phyloP scores from a whole-genome alignment of 2,113 vertebrate genomes.

The Mustela nigripes region DNA sequence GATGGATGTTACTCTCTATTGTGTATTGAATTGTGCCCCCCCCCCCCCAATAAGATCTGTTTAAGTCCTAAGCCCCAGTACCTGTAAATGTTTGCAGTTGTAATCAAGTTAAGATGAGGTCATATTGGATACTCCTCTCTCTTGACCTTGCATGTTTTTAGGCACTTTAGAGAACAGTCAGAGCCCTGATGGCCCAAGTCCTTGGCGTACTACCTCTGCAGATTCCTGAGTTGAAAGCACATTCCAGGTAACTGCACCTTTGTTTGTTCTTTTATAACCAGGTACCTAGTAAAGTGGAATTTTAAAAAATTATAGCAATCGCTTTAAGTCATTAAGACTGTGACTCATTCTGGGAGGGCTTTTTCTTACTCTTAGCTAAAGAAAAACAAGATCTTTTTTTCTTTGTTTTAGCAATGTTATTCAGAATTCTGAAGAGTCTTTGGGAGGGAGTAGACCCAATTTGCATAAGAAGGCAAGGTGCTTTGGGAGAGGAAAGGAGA shows the following conservation, averaged over 20 bases:
- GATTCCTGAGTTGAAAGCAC: not conserved
- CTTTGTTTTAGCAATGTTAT: conserved; percentile 45
- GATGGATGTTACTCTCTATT: not conserved
- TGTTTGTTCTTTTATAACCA: conserved; percentile 36
- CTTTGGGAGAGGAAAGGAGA: not conserved
- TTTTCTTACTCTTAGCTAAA: conserved; percentile 36
- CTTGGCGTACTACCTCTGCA: conserved; percentile 25
- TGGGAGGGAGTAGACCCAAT: not conserved
- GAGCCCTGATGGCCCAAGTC: conserved; percentile 30
- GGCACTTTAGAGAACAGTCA: conserved; percentile 2
- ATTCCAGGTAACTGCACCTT: not conserved
- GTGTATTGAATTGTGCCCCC: not conserved
- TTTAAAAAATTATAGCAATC: not conserved
- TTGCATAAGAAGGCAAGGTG: conserved; percentile 29
- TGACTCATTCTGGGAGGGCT: conserved; percentile 8
- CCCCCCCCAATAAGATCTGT: not conserved
- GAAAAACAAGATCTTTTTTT: not conserved
- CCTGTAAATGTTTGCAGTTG: conserved; percentile 21
- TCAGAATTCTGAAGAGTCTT: not conserved
- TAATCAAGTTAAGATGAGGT: conserved; percentile 45
- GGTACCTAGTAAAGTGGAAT: conserved; percentile 26
- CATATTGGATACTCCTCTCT: conserved; percentile 14
- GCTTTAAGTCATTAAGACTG: conserved; percentile 56
- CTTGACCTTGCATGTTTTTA: conserved; percentile 14
- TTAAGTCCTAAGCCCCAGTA: not conserved